Evolutionary conservation across 2,113 vertebrate species (phyloP), one percentile per base, ranked within the genome.

Genomic region (Sturnus vulgaris): DNA sequence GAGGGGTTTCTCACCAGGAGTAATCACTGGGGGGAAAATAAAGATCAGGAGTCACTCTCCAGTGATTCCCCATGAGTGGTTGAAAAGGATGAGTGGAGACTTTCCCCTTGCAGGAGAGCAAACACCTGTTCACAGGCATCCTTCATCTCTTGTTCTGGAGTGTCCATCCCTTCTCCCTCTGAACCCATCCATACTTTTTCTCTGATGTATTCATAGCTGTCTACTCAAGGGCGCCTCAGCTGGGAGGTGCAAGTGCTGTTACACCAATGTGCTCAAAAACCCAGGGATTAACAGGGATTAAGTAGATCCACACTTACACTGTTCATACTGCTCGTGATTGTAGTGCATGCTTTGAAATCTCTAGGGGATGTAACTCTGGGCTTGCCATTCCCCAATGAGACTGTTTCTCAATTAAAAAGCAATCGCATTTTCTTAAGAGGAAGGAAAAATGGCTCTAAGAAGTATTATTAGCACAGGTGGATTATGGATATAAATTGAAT

Each of bases 391-490:
- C 33, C 52, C 71, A 53, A 0, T 22, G 56, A 88, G n/a, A 57
- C 35, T 42, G 39, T 35, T 95, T 88, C 88, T 85, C 90, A 80
- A 93, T 94, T 95, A 91, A 91, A 92, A 96, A 86, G 23, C 56
- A 70, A 83, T 82, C 2, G 0, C 33, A 30, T 92, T 86, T 84
- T 86, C 64, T 88, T 82, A 90, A 92, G 35, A 95, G 44, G 57
- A 79, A 61, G 60, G 69, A 76, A 68, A 91, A 93, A 87, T 28
- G 4, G 1, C 18, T 77, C 24, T 86, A 68, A 90, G 59, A 73
- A 86, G 60, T 68, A 83, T 18, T 80, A 81, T 63, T 71, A 86
- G 44, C 56, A 44, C 37, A 70, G 60, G 76, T 92, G 79, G 78
- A 90, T 92, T 88, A 66, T 1, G 5, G 49, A 37, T 86, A 66